Evolutionary conservation across 2,113 vertebrate species (phyloP), one percentile per base, ranked within the genome.

Genomic region (Myiagra hebetior): DNA sequence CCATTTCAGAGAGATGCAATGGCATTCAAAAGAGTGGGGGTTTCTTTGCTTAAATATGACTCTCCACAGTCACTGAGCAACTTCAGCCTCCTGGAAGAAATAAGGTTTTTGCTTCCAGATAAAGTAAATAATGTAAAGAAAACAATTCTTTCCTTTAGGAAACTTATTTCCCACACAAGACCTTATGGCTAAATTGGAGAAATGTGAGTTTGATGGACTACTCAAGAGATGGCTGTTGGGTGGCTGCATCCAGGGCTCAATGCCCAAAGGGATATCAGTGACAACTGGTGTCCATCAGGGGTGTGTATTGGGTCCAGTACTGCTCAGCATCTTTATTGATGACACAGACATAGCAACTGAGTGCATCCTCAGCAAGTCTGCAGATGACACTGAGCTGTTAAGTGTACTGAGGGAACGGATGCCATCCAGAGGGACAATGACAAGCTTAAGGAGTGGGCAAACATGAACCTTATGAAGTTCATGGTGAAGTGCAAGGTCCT

Each of bases 291-390:
- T 53, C 47, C 24, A 23, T 44, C 28, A 35, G 16, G 10, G 10
- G 10, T 9, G 4, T 49, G 21, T 28, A 17, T 0, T 53, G 63
- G 27, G 24, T 68, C 28, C 7, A 2, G 24, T 12, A 35, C 27
- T 53, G 15, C 33, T 69, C 64, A 30, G 31, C 33, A 46, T 5
- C 39, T 77, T 72, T 22, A 75, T 6, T 28, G 60, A 72, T 13
- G 31, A 76, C 57, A 56, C 26, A 35, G 30, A 42, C 26, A 69
- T 2, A 11, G 24, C 7, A 8, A 41, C 0, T 37, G 20, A 79
- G 56, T 2, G 1, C 15, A 42, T 15, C 15, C 15, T 26, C 27
- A 47, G 30, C 20, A 67, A 24, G 4, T 20, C 2, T 57, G n/a
- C 28, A 80, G 67, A 28, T 13, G 5, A 56, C 30, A 79, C 9